Conservation (phyloP, 2,113 vertebrate species). For the Podiceps cristatus region DNA sequence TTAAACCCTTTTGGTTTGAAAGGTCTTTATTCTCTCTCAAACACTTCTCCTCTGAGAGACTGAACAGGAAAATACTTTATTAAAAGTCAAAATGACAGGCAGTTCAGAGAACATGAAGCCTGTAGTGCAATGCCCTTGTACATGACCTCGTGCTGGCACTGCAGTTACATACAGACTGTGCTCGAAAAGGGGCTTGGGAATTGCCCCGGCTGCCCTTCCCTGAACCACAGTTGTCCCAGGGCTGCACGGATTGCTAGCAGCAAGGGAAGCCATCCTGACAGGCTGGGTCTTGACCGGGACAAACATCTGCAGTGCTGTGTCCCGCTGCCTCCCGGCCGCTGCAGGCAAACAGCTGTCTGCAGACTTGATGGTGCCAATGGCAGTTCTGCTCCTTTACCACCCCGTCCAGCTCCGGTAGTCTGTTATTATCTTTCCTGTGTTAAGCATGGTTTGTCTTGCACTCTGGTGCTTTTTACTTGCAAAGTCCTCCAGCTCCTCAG, state of each 20-base stretch:
- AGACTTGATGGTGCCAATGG: accelerated
- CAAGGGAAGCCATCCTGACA: neutral
- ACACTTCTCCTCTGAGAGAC: neutral
- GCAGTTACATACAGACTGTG: accelerated
- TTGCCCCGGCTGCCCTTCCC: accelerated
- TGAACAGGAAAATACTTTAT: neutral
- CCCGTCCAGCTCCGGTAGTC: neutral
- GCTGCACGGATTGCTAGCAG: neutral
- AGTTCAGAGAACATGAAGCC: neutral
- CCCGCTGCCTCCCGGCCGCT: neutral
- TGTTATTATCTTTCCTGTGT: neutral
- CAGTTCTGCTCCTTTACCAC: neutral
- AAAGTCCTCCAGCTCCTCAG: neutral
- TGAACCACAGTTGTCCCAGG: neutral
- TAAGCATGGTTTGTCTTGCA: neutral
- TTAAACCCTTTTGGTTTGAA: neutral
- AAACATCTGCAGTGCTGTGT: neutral
- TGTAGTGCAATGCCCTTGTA: neutral
- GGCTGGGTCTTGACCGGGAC: neutral
- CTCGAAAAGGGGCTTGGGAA: accelerated
- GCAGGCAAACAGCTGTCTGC: neutral
- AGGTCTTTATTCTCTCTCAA: neutral
- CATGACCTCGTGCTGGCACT: accelerated
- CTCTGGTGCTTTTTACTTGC: neutral
- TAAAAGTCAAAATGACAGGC: neutral